Base-by-base conservation (phyloP, 2,888 invertebrate species). In the Tetrapedia diversipes region DNA sequence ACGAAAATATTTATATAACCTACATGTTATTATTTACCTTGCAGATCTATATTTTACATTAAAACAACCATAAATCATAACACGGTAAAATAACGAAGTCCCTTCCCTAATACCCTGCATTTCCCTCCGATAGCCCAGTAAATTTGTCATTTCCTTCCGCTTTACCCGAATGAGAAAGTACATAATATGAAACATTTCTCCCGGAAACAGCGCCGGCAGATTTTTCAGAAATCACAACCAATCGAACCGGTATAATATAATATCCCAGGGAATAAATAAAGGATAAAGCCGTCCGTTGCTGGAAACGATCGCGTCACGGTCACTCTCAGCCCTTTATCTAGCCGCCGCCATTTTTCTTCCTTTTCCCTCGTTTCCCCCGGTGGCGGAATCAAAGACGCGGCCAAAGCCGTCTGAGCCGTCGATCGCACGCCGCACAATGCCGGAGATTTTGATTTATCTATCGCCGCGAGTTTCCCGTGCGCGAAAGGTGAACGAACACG, bases 371-470 rank as follows among this genome's bases (percentile, higher is more conserved):
- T 53, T 47, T 37, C 3, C n/a, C 7, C 39, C n/a, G n/a, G 37
- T 11, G n/a, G 14, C 66, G 54, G n/a, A 53, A 78, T 76, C 57
- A 64, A 76, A 74, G 75, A 64, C 41, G 57, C 34, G 60, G 39
- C 29, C 54, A 76, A 54, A 69, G 76, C 69, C 54, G 72, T 67
- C 69, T 67, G 79, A 82, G 63, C 76, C 67, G 77, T 68, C 74
- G 66, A 57, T 64, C 68, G 69, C 56, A 61, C 34, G 19, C 66
- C 39, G 56, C 79, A 81, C 82, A 84, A 83, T 82, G 39, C 70
- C 72, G 67, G 57, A 82, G 81, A 84, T 88, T 86, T 84, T 86
- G 85, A 87, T 85, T 86, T 87, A 88, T 88, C 85, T 82, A 78
- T 80, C 84, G 78, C 77, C n/a, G 77, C 70, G 79, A 80, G 67